These are phyloP conservation scores for Copidosoma floridanum DNA, from an alignment of 1,140 invertebrate genomes.

Conservation along the genomic window DNA sequence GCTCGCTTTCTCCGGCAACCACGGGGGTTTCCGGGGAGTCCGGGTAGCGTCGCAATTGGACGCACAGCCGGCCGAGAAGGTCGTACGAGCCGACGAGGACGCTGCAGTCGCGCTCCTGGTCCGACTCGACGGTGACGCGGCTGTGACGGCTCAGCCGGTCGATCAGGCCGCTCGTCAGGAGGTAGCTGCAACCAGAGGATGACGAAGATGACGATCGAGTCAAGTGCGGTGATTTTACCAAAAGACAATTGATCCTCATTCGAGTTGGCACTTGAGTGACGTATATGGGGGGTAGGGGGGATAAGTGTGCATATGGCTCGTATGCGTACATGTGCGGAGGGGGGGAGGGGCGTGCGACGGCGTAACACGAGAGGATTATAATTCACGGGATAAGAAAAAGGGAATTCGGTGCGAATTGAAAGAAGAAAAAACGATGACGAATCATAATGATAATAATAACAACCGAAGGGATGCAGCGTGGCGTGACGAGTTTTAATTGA, in stretches of 20 bases:
- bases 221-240: not conserved
- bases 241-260: conserved; percentile 14
- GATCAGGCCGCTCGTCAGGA: conserved; percentile 51
- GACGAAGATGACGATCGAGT: too few relatives aligned
- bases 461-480: not conserved
- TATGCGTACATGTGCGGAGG: not conserved
- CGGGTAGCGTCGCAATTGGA: conserved; percentile 39
- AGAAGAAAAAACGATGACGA: conserved; percentile 31
- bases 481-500: too few relatives aligned
- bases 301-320: conserved; percentile 25
- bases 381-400: too few relatives aligned
- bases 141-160: conserved; percentile 51
- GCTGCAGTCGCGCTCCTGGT: conserved; percentile 51
- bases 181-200: conserved; percentile 45
- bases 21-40: conserved; percentile 9
- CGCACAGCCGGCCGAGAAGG: conserved; percentile 46
- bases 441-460: not conserved
- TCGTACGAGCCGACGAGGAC: conserved; percentile 48
- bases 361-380: conserved; percentile 58
- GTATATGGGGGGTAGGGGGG: not conserved
- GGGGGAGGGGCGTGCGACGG: conserved; percentile 48
- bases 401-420: conserved; percentile 14
- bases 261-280: conserved; percentile 1
- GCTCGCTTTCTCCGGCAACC: conserved; percentile 31
- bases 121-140: conserved; percentile 49